A percentile compares a stretch with the other conserved stretches of the same genome.
Conservation (phyloP, 2,113 vertebrate species). For the Myodes glareolus region DNA sequence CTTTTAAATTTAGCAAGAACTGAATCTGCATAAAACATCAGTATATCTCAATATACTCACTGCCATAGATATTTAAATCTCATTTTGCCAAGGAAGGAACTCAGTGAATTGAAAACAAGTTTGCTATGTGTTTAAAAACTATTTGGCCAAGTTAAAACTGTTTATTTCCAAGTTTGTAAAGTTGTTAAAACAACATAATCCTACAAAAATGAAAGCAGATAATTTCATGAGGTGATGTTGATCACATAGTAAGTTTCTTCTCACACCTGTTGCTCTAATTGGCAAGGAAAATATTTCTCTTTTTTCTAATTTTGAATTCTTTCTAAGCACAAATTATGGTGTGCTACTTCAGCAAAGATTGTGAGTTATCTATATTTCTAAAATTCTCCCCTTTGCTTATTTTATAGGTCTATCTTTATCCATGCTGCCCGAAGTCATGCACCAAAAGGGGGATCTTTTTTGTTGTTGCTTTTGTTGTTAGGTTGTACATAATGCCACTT, state of each 20-base stretch:
- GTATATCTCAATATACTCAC: neutral
- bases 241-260: neutral
- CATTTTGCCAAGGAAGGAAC: neutral
- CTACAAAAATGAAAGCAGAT: neutral
- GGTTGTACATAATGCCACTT: neutral
- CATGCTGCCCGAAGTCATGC: too few species aligned
- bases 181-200: neutral
- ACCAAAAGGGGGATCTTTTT: rapidly evolving
- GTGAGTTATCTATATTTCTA: neutral
- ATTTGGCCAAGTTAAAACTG: neutral
- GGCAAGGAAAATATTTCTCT: neutral
- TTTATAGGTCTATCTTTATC: neutral
- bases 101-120: neutral
- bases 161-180: neutral
- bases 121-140: neutral
- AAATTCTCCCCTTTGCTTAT: neutral
- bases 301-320: neutral
- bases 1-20: neutral
- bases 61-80: neutral
- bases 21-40: neutral
- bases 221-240: neutral
- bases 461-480: neutral
- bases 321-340: neutral
- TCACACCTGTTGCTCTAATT: neutral
- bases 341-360: neutral